Conservation (phyloP, 2,113 vertebrate species). For the Semicossyphus pulcher region DNA sequence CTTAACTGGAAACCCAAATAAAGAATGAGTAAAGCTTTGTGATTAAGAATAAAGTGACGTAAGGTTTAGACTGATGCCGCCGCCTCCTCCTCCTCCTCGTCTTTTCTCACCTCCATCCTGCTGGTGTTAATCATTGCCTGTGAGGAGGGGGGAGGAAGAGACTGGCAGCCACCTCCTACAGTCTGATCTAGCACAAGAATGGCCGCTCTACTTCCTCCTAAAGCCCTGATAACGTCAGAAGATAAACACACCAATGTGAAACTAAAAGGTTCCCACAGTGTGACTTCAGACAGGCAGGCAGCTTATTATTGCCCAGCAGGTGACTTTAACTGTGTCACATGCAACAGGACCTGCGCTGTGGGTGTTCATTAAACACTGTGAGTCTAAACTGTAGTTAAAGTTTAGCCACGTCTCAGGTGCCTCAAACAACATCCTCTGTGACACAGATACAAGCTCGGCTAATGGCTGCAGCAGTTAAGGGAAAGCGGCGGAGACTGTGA, state of each 20-base stretch:
- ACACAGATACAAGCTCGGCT: conserved; percentile 38
- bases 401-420: conserved; percentile 44
- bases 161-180: conserved; percentile 33
- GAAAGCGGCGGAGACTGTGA: not conserved
- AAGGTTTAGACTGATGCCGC: conserved; percentile 13
- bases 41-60: conserved; percentile 31
- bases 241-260: conserved; percentile 1
- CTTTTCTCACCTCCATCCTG: conserved; percentile 61
- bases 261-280: conserved; percentile 22
- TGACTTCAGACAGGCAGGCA: not conserved
- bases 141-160: not conserved
- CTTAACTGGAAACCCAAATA: conserved; percentile 6
- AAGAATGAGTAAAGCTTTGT: conserved; percentile 24
- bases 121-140: conserved; percentile 68
- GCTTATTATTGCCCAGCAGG: conserved; percentile 17
- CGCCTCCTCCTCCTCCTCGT: conserved; percentile 14
- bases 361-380: conserved; percentile 42
- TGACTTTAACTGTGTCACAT: conserved; percentile 20
- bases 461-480: conserved; percentile 1
- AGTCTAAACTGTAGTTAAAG: conserved; percentile 32
- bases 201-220: conserved; percentile 32
- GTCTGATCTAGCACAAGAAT: conserved; percentile 27
- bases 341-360: conserved; percentile 33
- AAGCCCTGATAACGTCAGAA: conserved; percentile 34
- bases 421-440: conserved; percentile 31